Evolutionary conservation across 64 coral and sea anemone genomes (phyloP).

Genomic region (Stichodactyla mertensii): DNA sequence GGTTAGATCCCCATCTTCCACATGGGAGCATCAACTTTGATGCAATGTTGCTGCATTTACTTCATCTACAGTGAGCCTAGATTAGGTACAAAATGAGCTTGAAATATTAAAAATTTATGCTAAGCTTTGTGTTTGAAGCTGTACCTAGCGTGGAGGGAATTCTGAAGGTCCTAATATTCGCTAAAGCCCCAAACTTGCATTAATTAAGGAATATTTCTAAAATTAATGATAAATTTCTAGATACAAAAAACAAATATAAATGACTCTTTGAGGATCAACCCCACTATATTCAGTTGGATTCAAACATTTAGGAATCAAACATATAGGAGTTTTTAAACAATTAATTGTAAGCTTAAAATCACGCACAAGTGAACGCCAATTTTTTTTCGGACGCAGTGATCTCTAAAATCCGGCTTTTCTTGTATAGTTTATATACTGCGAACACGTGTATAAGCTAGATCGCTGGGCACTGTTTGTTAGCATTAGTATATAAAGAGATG

Average conservation of each 20-base stretch:
- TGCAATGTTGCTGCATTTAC: too few relatives aligned
- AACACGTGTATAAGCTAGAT: background rate
- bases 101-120: background rate
- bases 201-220: background rate
- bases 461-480: background rate
- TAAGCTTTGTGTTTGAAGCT: background rate
- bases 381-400: too few relatives aligned
- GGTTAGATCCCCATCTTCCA: too few relatives aligned
- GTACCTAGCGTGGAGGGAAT: background rate
- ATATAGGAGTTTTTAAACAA: background rate
- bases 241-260: background rate
- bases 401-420: too few relatives aligned
- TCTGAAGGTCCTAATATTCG: background rate
- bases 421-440: background rate
- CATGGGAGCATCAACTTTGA: too few relatives aligned
- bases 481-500: background rate
- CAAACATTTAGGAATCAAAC: background rate
- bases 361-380: too few relatives aligned
- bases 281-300: too few relatives aligned
- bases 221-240: too few relatives aligned
- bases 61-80: background rate
- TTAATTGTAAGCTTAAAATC: background rate
- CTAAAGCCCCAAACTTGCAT: background rate
- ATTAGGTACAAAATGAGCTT: background rate
- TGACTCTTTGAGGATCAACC: background rate